phyloP scores from a whole-genome alignment of 2,888 invertebrate species.

The Ectropis crepuscularia region DNA sequence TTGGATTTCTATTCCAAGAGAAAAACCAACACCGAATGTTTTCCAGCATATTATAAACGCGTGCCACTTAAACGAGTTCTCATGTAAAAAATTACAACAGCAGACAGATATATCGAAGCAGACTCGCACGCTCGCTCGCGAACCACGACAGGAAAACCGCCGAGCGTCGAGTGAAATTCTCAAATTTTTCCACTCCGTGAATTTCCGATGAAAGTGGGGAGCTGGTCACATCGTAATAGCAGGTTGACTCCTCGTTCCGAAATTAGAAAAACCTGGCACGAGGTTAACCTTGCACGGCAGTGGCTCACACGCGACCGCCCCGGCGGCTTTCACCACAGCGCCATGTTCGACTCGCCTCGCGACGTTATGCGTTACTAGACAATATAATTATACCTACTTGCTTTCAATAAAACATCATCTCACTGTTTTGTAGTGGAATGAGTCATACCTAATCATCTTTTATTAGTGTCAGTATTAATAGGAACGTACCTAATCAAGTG shows the following conservation, averaged over 20 bases:
- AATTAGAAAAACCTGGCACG: conserved; percentile 70
- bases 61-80: not conserved
- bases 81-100: not conserved
- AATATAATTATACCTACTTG: conserved; percentile 54
- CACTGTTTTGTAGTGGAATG: conserved; percentile 8
- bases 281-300: conserved; percentile 74
- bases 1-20: too few relatives aligned
- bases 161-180: conserved; percentile 55
- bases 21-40: too few relatives aligned
- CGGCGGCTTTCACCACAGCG: conserved; percentile 73
- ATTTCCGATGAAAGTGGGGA: conserved; percentile 76
- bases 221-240: conserved; percentile 62
- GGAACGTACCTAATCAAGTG: too few relatives aligned
- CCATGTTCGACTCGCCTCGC: conserved; percentile 60
- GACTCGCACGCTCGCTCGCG: conserved; percentile 19
- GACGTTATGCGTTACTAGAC: conserved; percentile 65
- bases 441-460: not conserved
- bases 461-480: too few relatives aligned
- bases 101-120: not conserved
- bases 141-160: conserved; percentile 49
- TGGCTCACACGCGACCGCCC: conserved; percentile 68
- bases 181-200: conserved; percentile 66
- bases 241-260: conserved; percentile 70
- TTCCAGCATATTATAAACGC: too few relatives aligned
- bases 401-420: conserved; percentile 11